phyloP scores from a whole-genome alignment of 1,140 invertebrate genomes.

The Telenomus remus region DNA sequence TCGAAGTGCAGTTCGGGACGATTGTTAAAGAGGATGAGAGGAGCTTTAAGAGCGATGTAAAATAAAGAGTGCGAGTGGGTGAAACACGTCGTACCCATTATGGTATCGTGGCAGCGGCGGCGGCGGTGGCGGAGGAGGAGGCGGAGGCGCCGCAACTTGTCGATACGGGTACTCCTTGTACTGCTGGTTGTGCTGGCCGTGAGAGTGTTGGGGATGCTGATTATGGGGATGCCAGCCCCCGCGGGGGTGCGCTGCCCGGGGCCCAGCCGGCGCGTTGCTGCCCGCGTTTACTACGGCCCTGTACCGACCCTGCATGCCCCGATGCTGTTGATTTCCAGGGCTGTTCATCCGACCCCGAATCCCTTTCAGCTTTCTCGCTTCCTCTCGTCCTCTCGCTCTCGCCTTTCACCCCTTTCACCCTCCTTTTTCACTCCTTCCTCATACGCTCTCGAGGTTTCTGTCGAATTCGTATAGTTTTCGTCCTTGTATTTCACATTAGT shows the following conservation, averaged over 20 bases:
- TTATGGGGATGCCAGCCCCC: constrained; percentile 67
- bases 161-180: constrained; percentile 73
- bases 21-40: constrained; percentile 14
- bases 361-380: constrained; percentile 25
- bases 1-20: background rate
- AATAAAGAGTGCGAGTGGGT: constrained; percentile 36
- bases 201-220: constrained; percentile 64
- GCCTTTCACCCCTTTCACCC: constrained; percentile 34
- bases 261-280: constrained; percentile 57
- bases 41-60: constrained; percentile 27
- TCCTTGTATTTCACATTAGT: constrained; percentile 36
- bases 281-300: constrained; percentile 60
- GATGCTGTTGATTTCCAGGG: constrained; percentile 69
- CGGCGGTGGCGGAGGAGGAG: constrained; percentile 46
- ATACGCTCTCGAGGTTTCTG: constrained; percentile 20
- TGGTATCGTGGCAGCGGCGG: constrained; percentile 63
- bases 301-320: constrained; percentile 69
- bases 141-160: constrained; percentile 66
- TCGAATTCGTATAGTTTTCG: constrained; percentile 24
- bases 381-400: constrained; percentile 4
- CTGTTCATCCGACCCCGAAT: constrained; percentile 65
- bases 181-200: constrained; percentile 64
- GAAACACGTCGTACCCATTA: constrained; percentile 65
- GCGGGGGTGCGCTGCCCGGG: constrained; percentile 52
- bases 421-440: constrained; percentile 37